Evolutionary conservation across 35 echinoderm and acorn worm species (phyloP).

Genomic region (Lytechinus variegatus): DNA sequence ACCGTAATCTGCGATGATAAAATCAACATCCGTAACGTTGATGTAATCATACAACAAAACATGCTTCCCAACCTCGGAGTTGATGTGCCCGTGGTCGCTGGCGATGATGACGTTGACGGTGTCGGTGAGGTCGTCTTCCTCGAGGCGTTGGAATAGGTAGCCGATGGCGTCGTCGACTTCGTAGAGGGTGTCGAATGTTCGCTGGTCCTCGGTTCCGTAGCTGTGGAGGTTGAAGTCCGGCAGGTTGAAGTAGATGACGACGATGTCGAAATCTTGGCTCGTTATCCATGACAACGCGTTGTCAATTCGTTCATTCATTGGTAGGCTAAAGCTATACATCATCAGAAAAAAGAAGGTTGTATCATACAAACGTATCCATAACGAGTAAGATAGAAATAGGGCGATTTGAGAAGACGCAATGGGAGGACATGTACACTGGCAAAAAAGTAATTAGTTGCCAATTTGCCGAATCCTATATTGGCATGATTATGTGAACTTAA

Average conservation of each 20-base stretch:
- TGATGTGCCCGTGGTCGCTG: conserved; percentile 69
- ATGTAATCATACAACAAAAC: conserved; percentile 79
- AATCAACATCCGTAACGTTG: conserved; percentile 58
- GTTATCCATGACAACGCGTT: conserved; percentile 72
- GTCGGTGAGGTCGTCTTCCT: conserved; percentile 68
- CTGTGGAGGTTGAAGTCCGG: conserved; percentile 81
- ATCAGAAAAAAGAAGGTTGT: not conserved
- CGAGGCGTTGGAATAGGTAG: conserved; percentile 58
- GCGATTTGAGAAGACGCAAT: not conserved
- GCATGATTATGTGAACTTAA: too few relatives aligned
- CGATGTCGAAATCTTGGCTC: conserved; percentile 78
- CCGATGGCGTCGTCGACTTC: conserved; percentile 48
- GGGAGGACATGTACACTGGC: not conserved
- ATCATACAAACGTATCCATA: too few relatives aligned
- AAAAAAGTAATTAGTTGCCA: not conserved
- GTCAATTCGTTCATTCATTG: conserved; percentile 58
- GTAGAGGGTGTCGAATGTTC: conserved; percentile 32
- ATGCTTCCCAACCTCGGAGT: conserved; percentile 40
- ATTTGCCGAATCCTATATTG: too few relatives aligned
- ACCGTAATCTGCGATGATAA: conserved; percentile 74
- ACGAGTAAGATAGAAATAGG: too few relatives aligned
- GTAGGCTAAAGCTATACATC: conserved; percentile 37
- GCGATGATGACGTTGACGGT: conserved; percentile 71
- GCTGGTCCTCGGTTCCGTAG: conserved; percentile 61
- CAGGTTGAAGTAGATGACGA: conserved; percentile 70